These are phyloP conservation scores for Amphiura filiformis DNA, from an alignment of 35 echinoderm and acorn worm genomes.

Conservation along the genomic window DNA sequence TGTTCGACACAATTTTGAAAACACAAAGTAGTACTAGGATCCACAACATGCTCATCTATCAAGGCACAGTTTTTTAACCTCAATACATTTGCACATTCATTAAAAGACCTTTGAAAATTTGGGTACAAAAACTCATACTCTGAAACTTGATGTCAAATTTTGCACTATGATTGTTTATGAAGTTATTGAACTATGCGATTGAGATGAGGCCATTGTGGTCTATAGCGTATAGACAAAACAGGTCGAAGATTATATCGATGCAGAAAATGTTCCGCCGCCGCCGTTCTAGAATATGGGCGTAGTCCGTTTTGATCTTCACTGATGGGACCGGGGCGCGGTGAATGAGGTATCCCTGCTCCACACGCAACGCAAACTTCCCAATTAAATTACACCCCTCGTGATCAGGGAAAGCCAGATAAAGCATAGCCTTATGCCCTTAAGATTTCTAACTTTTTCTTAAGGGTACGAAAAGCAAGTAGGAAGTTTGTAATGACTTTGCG, in stretches of 20 bases:
- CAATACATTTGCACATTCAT: no score
- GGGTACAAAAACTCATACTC: no score
- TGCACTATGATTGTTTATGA: no score
- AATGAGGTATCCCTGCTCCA: background rate
- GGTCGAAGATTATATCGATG: background rate
- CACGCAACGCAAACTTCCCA: conserved; percentile 47
- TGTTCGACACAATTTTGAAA: background rate
- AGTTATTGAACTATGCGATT: no score
- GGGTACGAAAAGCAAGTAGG: background rate
- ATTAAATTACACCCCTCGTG: conserved; percentile 26
- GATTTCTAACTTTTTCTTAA: background rate
- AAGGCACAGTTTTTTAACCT: no score
- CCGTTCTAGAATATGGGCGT: background rate
- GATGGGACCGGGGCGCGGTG: background rate
- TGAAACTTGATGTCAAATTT: no score
- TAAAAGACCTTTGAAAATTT: no score
- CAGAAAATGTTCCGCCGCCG: background rate
- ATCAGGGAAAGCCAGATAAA: conserved; percentile 25
- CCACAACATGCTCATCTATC: no score
- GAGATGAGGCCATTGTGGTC: no score
- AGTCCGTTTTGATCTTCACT: background rate
- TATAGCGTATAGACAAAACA: background rate
- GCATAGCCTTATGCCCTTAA: background rate
- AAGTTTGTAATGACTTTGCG: no score
- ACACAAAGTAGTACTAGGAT: no score